phyloP scores from a whole-genome alignment of 2,888 invertebrate genomes.

The Drosophila picticornis region DNA sequence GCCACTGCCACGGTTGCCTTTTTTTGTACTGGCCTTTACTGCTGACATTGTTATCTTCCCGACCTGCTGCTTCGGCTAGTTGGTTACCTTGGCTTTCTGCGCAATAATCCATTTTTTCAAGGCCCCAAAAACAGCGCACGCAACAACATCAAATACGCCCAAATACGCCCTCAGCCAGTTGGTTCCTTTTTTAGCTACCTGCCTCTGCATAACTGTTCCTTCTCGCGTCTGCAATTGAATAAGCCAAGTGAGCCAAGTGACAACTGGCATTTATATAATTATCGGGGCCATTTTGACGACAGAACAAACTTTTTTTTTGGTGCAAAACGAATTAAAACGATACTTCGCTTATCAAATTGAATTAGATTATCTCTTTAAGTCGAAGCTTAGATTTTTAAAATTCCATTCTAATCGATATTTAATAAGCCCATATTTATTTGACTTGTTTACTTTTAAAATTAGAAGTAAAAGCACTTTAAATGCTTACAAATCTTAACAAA shows the following conservation, averaged over 20 bases:
- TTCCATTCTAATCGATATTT: neutral
- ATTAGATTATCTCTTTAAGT: neutral
- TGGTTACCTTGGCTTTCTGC: constrained; percentile 44
- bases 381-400: neutral
- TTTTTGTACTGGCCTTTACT: neutral
- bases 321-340: constrained; percentile 17
- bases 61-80: constrained; percentile 1
- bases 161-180: constrained; percentile 5
- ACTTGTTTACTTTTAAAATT: neutral
- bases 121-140: constrained; percentile 36
- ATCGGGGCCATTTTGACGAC: constrained; percentile 14
- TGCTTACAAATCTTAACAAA: neutral
- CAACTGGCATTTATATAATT: constrained; percentile 43
- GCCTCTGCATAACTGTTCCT: neutral
- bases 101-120: constrained; percentile 55
- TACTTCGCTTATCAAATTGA: constrained; percentile 3
- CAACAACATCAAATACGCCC: constrained; percentile 2
- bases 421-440: neutral
- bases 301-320: neutral
- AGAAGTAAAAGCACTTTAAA: neutral
- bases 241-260: constrained; percentile 16
- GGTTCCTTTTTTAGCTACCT: neutral
- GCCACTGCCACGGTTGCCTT: neutral
- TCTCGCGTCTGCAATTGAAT: constrained; percentile 33
- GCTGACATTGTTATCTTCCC: constrained; percentile 45